Conservation (phyloP, 2,888 invertebrate genomes). For the Acanthacorydalis orientalis region DNA sequence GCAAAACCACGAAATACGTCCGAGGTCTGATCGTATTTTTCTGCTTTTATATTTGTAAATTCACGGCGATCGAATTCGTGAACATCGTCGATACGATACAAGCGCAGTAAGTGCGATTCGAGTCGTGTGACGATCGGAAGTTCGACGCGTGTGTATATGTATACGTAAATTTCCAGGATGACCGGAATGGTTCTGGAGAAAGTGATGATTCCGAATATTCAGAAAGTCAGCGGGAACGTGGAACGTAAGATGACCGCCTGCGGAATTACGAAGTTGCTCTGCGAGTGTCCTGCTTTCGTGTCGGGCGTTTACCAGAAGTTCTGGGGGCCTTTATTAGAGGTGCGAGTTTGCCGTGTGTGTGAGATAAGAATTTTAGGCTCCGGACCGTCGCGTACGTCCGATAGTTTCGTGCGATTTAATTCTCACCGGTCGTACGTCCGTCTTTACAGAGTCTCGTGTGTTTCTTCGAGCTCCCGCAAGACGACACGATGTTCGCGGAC, state of each 20-base stretch:
- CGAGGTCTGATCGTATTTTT: conserved; percentile 84
- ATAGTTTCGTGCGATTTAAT: too few relatives aligned
- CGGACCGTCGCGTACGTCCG: too few relatives aligned
- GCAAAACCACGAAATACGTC: conserved; percentile 91
- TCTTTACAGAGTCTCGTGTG: conserved; percentile 61
- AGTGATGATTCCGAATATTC: conserved; percentile 69
- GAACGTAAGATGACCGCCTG: conserved; percentile 86
- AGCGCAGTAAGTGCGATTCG: conserved; percentile 41
- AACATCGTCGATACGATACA: conserved; percentile 75
- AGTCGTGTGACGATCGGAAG: not conserved
- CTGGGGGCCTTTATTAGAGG: conserved; percentile 43
- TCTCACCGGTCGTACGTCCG: too few relatives aligned
- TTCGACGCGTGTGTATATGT: conserved; percentile 4
- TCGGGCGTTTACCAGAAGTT: conserved; percentile 46
- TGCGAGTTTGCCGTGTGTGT: too few relatives aligned
- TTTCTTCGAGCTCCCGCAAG: conserved; percentile 78
- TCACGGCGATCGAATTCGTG: conserved; percentile 57
- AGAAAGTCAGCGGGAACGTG: conserved; percentile 63
- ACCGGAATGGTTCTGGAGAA: conserved; percentile 92
- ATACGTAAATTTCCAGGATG: conserved; percentile 41
- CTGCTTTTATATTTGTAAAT: conserved; percentile 67
- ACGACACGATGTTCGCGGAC: conserved; percentile 60
- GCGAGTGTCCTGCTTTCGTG: conserved; percentile 53
- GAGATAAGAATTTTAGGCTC: too few relatives aligned
- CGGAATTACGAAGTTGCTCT: conserved; percentile 71